phyloP scores from a whole-genome alignment of 2,888 invertebrate genomes.

The Apomyelois bistriatella region DNA sequence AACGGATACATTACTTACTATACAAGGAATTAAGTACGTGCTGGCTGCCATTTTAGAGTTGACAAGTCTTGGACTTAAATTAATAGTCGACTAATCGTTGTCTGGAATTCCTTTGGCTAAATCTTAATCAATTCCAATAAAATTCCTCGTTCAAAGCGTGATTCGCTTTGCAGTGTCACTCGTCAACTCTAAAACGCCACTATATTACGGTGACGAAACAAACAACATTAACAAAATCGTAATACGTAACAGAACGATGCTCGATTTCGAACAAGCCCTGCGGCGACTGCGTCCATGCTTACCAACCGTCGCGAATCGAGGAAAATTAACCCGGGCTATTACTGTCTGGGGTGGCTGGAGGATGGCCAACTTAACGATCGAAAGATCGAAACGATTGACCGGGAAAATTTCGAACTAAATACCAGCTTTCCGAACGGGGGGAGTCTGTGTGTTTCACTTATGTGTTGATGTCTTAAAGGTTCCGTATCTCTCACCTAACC shows the following conservation, averaged over 20 bases:
- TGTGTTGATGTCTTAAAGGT: slow-evolving; percentile 69
- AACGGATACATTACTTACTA: slow-evolving; percentile 76
- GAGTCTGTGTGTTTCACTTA: slow-evolving; percentile 60
- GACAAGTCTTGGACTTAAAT: slow-evolving; percentile 27
- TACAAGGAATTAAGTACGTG: slow-evolving; percentile 64
- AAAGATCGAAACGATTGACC: slow-evolving; percentile 31
- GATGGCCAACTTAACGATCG: slow-evolving; percentile 25
- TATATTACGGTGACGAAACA: slow-evolving; percentile 60
- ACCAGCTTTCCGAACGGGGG: slow-evolving; percentile 48
- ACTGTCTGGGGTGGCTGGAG: slow-evolving; percentile 51
- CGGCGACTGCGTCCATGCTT: slow-evolving; percentile 65
- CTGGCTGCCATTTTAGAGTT: slow-evolving; percentile 56
- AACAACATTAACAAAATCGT: slow-evolving; percentile 71
- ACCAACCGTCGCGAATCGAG: slow-evolving; percentile 47
- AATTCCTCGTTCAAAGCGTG: slow-evolving; percentile 9
- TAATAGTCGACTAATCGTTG: slow-evolving; percentile 1
- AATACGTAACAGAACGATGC: slow-evolving; percentile 71
- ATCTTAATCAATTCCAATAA: slow-evolving; percentile 56
- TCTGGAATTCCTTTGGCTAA: slow-evolving; percentile 14
- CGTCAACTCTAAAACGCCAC: slow-evolving; percentile 59
- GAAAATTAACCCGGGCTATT: slow-evolving; percentile 73
- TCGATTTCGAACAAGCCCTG: slow-evolving; percentile 74
- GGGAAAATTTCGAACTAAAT: slow-evolving; percentile 58
- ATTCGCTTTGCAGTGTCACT: slow-evolving; percentile 13
- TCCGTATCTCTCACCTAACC: slow-evolving; percentile 67